Base-by-base conservation (phyloP, 2,888 invertebrate species). In the Monochamus alternatus region DNA sequence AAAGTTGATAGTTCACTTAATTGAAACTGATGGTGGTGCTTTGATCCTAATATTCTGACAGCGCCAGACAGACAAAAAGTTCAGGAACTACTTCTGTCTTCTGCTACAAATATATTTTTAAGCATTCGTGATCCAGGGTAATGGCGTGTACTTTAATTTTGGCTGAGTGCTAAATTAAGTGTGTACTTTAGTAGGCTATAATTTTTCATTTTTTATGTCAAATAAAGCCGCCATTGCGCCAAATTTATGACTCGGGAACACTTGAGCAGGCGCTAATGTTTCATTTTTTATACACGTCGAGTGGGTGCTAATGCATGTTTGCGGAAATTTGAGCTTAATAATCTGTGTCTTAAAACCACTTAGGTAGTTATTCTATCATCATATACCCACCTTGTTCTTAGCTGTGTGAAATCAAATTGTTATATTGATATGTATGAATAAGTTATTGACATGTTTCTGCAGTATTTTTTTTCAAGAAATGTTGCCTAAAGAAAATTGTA, bases 151-250 rank as follows among this genome's bases (percentile, higher is more conserved):
- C 59, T 69, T 30, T 69, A 60, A 69, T 59, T 59, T 59, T 69
- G 69, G 59, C 43, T 31, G 69, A 69, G 69, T 59, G 47, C 44
- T 69, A 69, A 69, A 69, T 69, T 69, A 69, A 59, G 69, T 47
- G 59, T 69, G 59, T 60, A 69, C 60, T 69, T 59, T 59, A 59
- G 60, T 47, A 69, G 60, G 59, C 69, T 58, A 59, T 44, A 69
- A 69, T 69, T 69, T 69, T 59, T 69, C 60, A 69, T 69, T 60
- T 69, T 69, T 69, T 69, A 69, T 38, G 69, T 59, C 60, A 60
- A 69, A 14, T 69, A 44, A 60, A 60, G 69, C 59, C 43, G 69
- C 59, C 69, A 44, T 59, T 52, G 22, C 60, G 47, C 59, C 31
- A 60, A 69, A 69, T 69, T 69, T 69, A 69, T 69, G 69, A 30